Evolutionary conservation across 2,888 invertebrate genomes (phyloP), one percentile per base, ranked within the genome.

Genomic region (Zygothrica quintamaculata): DNA sequence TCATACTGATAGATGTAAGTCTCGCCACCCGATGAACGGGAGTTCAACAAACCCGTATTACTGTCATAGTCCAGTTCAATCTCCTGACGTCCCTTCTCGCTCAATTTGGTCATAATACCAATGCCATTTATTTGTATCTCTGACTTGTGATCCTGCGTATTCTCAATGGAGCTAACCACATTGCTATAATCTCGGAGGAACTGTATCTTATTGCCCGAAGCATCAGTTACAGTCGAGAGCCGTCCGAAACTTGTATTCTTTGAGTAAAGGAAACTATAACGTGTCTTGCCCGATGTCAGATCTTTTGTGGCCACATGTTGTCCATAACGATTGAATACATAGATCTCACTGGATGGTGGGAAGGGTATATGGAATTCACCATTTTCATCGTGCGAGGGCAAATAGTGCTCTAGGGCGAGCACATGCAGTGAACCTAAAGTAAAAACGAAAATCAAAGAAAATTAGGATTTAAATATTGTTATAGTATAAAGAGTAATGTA

Each of bases 161-260:
- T 97, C 92, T 98, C 98, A 84, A 97, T 98, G 2, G 98, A 97
- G 89, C 96, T 98, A 6, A 96, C 98, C 58, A 96, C 95, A 85
- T 96, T 96, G 89, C 96, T 96, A 90, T 98, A 98, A 91, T 98
- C 98, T 74, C 98, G 93, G 48, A 97, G 92, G 89, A 98, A 95
- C 88, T 97, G 96, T 81, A 99, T 95, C 92, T 97, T 96, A 89
- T 98, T 96, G 72, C 98, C 98, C 2, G 97, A 97, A 59, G 97
- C 96, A 91, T 98, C 98, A 1, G 97, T 97, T 1, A 99, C 98
- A 0, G 97, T 97, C 0, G 96, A 96, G 51, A 99, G 92, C 88
- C 97, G 97, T 0, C 99, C 98, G 84, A 98, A 98, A 89, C 97
- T 97, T 5, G 98, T 98, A 89, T 98, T 98, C 88, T 99, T 99